Evolutionary conservation across 2,113 vertebrate species (phyloP), one percentile per base, ranked within the genome.

Genomic region (Gymnarchus niloticus): DNA sequence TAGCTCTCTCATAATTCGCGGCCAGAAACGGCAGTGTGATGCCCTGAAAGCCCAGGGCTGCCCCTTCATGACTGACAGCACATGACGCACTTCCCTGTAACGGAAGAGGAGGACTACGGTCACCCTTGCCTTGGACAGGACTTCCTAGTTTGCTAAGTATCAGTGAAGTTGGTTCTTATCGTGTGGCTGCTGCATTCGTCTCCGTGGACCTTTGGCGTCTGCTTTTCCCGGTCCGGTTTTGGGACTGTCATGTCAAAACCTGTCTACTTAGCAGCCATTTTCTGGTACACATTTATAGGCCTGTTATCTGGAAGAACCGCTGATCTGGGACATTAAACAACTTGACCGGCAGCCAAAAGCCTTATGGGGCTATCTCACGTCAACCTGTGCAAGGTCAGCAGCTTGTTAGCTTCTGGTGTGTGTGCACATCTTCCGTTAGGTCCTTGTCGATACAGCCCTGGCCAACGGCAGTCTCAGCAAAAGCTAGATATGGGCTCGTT

Each of bases 1-100:
- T 81, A 81, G 77, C 44, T 49, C 65, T 44, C 48, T 48, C 44
- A 81, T 81, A 49, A 51, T 81, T 81, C 77, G 49, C n/a, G 23
- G 9, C 48, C 44, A 51, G 25, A 81, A 81, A 3, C 48, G 12
- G 77, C 25, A 25, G 8, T 49, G 9, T 3, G 12, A 5, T 81
- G 2, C 77, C 23, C 12, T 49, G 77, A 51, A 81, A 51, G 9
- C 48, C 77, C 77, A 1, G 25, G 21, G 12, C 4, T 51, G 77
- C 65, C 33, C 65, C 14, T 73, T 41, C 33, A 12, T 41, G 33
- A 6, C 19, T 28, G 65, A 41, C 65, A 73, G 33, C 65, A 54
- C 52, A 54, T n/a, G n/a, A n/a, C n/a, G n/a, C n/a, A 2, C 52
- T 17, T 17, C 52, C 52, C 52, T 10, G 52, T 17, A 9, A 17